These are phyloP conservation scores for Candoia aspera DNA, from an alignment of 2,113 vertebrate species.

Conservation along the genomic window DNA sequence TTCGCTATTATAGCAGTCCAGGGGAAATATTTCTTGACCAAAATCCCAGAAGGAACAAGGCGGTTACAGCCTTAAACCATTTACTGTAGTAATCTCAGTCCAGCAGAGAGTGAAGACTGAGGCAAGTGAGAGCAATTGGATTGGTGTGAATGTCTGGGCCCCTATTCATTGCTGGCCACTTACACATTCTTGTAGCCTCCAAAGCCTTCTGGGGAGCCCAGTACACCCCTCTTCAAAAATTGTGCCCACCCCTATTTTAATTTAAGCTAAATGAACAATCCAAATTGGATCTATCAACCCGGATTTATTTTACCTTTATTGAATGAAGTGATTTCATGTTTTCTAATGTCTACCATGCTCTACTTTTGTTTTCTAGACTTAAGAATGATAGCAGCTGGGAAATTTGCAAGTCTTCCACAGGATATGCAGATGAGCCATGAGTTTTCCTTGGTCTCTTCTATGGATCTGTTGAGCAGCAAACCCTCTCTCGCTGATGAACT, in stretches of 20 bases:
- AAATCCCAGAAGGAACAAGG: not conserved
- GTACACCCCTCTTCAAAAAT: not conserved
- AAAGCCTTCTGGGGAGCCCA: not conserved
- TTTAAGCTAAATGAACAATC: constrained; percentile 4
- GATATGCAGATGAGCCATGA: constrained; percentile 76
- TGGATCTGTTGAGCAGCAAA: constrained; percentile 91
- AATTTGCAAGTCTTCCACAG: constrained; percentile 89
- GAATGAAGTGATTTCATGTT: constrained; percentile 40
- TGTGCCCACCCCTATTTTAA: constrained; percentile 14
- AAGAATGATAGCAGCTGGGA: constrained; percentile 94
- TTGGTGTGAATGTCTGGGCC: not conserved
- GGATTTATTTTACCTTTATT: not conserved
- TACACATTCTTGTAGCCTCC: not conserved
- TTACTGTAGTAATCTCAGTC: not conserved
- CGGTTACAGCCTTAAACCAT: not conserved
- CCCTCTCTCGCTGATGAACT: constrained; percentile 61
- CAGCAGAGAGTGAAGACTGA: not conserved
- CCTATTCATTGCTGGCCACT: not conserved
- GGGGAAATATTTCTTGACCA: not conserved
- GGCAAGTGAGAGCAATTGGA: not conserved
- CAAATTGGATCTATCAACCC: constrained; percentile 48
- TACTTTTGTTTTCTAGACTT: constrained; percentile 73
- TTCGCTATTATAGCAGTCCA: not conserved
- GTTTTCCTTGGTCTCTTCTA: constrained; percentile 84
- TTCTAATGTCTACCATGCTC: constrained; percentile 24